Percentiles rank a stretch among this genome's conserved stretches.
Conservation (phyloP, 2,888 invertebrate species). For the Drosophila seclusa region DNA sequence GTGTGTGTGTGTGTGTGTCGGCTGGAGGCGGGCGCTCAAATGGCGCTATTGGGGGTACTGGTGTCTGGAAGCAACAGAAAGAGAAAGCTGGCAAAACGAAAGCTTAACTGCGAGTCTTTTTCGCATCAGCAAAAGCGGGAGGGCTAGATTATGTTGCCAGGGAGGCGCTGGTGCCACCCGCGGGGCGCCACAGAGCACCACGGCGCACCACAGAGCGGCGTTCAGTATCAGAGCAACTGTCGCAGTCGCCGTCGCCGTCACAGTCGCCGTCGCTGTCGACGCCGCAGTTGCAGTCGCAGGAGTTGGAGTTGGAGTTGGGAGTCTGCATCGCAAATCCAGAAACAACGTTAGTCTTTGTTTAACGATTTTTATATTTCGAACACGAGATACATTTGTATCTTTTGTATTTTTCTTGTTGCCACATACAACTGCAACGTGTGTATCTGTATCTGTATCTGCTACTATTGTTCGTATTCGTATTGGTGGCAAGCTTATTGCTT, state of each 20-base stretch:
- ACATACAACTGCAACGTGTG: constrained; percentile 59
- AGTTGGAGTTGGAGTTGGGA: constrained; percentile 49
- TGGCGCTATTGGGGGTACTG: constrained; percentile 51
- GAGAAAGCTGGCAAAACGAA: constrained; percentile 45
- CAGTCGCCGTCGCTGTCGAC: neutral
- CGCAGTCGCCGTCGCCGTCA: constrained; percentile 7
- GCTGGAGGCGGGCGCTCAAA: constrained; percentile 59
- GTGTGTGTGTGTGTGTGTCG: constrained; percentile 17
- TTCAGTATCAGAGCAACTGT: constrained; percentile 10
- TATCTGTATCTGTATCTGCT: constrained; percentile 44
- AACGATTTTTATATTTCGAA: constrained; percentile 81
- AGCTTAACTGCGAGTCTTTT: constrained; percentile 23
- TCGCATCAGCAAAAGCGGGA: constrained; percentile 69
- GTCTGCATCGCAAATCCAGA: constrained; percentile 72
- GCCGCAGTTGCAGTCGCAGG: neutral
- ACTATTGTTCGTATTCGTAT: constrained; percentile 55
- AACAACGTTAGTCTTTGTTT: constrained; percentile 81
- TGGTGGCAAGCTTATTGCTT: constrained; percentile 64
- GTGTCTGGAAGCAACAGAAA: constrained; percentile 35
- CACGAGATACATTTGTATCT: constrained; percentile 83
- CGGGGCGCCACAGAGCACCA: constrained; percentile 26
- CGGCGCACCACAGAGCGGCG: constrained; percentile 15
- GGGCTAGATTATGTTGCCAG: constrained; percentile 72
- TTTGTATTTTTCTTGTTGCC: constrained; percentile 82
- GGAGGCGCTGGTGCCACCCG: constrained; percentile 50